Conservation (phyloP, 2,888 invertebrate species). For the Lithophane semibrunnea region DNA sequence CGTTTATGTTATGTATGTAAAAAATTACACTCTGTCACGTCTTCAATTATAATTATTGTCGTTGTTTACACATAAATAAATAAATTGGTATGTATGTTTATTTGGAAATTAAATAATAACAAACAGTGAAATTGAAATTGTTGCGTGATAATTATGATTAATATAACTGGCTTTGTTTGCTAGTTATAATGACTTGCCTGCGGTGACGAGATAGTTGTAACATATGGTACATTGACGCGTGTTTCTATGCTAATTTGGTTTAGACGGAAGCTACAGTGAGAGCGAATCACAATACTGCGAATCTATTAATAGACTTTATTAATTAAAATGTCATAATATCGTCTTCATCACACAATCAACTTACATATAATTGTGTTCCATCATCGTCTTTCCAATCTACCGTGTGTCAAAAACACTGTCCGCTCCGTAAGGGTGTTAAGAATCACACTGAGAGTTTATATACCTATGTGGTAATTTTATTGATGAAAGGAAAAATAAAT, state of each 20-base stretch:
- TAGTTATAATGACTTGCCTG: slow-evolving; percentile 28
- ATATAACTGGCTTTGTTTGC: slow-evolving; percentile 26
- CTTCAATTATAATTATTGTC: not conserved
- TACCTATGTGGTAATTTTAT: no score
- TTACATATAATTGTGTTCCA: not conserved
- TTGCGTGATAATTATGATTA: not conserved
- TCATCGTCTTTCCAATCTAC: not conserved
- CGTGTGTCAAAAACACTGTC: no score
- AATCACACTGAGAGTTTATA: no score
- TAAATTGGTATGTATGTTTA: not conserved
- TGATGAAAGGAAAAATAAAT: no score
- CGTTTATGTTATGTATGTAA: not conserved
- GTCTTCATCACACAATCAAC: not conserved
- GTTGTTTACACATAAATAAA: slow-evolving; percentile 13
- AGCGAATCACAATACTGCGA: not conserved
- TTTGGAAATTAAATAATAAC: slow-evolving; percentile 46
- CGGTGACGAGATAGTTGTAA: slow-evolving; percentile 16
- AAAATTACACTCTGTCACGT: not conserved
- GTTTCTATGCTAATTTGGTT: not conserved
- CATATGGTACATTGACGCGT: not conserved
- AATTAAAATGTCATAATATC: not conserved
- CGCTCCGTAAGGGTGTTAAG: no score
- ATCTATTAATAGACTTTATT: not conserved
- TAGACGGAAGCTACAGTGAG: not conserved
- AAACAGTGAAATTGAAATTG: slow-evolving; percentile 43